Base-by-base conservation (phyloP, 37 sponge, comb jelly and placozoan genomes). In the Ianthella basta region DNA sequence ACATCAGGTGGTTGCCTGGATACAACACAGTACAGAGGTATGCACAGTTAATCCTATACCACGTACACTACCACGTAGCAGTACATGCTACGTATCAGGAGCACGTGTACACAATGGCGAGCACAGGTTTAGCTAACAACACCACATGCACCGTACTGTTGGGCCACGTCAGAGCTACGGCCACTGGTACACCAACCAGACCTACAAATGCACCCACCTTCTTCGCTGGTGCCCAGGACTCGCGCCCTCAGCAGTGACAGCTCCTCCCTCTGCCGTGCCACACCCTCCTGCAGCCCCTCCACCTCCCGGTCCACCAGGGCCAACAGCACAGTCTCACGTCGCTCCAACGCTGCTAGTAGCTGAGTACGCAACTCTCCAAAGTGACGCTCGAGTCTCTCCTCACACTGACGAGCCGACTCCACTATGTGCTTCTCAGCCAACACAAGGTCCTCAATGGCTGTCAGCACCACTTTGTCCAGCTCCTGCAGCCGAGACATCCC, bases 251-350 rank as follows among this genome's bases (percentile, higher is more conserved):
- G 82, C 60, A 83, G 36, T 66, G 92, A 88, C 32, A 90, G 60
- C 34, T 94, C 94, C 83, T 84, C 27, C 83, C 88, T 94, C 59
- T 81, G 55, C 59, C 88, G 88, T 33, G 30, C 81, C 5, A 90
- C 29, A 56, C 88, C 90, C 14, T 83, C 88, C 55, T 94, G 91
- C 60, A 86, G 87, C 18, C 79, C 54, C 60, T 94, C 91, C 61
- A 94, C 94, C 88, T 94, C 91, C 25, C 67, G 66, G 84, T 94
- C 94, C 72, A 94, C 79, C 33, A 86, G 81, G 19, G 85, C 33
- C 57, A 94, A 60, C 60, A 94, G 82, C 34, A 83, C 59, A 15
- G 88, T 84, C 72, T 94, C 94, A 19, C 91, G 56, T n/a, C 85
- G 80, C 66, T 94, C 91, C 32, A 94, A 72, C 0, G 86, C 81